Evolutionary conservation across 30 jellyfish, hydroid and myxozoan species (phyloP).

Genomic region (Haliclystus octoradiatus): DNA sequence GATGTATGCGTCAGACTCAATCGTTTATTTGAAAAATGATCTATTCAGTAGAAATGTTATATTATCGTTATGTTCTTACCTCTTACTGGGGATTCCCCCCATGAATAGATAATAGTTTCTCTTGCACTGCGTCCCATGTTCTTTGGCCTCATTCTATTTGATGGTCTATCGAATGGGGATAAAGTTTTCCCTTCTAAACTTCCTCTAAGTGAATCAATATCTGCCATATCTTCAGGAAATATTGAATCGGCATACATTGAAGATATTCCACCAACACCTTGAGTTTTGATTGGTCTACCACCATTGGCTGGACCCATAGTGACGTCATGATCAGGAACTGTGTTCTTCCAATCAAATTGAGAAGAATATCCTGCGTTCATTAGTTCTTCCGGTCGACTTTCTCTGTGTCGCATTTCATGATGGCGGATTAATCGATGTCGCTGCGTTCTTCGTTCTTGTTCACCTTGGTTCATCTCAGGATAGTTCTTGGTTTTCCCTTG

Average conservation of each 20-base stretch:
- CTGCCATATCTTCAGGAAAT: conserved; percentile 88
- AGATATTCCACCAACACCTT: conserved; percentile 31
- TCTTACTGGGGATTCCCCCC: no score
- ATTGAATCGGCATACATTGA: conserved; percentile 75
- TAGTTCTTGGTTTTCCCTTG: background rate
- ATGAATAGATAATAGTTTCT: background rate
- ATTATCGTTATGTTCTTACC: no score
- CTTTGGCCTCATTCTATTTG: background rate
- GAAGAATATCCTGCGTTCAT: background rate
- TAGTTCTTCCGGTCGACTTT: background rate
- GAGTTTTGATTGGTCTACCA: background rate
- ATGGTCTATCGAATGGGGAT: conserved; percentile 50
- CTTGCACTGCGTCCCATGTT: background rate
- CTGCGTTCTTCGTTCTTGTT: background rate
- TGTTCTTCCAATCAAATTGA: background rate
- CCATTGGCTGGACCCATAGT: background rate
- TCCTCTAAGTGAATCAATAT: conserved; percentile 72
- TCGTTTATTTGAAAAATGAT: no score
- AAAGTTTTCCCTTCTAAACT: conserved; percentile 84
- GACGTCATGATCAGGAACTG: background rate
- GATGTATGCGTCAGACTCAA: no score
- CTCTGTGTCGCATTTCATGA: background rate
- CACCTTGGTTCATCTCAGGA: background rate
- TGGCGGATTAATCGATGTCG: background rate
- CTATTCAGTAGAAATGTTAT: no score